Percentiles rank a stretch among this genome's conserved stretches.
phyloP scores from a whole-genome alignment of 2,888 invertebrate genomes.

The Drosophila colorata region DNA sequence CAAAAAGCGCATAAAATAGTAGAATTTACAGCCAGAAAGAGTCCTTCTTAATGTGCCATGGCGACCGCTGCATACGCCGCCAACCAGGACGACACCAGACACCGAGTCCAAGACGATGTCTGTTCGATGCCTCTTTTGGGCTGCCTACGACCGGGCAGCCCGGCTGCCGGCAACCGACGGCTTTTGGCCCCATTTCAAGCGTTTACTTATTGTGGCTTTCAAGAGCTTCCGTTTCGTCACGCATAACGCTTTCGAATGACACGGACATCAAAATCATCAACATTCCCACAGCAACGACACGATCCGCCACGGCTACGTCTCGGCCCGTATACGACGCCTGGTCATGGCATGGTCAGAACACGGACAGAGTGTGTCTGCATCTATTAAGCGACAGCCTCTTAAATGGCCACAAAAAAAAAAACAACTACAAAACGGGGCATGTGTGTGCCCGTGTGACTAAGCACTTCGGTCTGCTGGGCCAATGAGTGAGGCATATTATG shows the following conservation, averaged over 20 bases:
- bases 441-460: conserved; percentile 24
- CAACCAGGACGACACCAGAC: conserved; percentile 53
- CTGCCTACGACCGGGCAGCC: conserved; percentile 4
- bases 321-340: conserved; percentile 13
- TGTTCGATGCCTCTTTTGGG: conserved; percentile 26
- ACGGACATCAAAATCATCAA: conserved; percentile 77
- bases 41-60: conserved; percentile 74
- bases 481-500: conserved; percentile 54
- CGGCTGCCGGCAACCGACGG: conserved; percentile 15
- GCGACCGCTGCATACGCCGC: conserved; percentile 49
- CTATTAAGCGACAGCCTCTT: conserved; percentile 31
- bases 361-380: conserved; percentile 36
- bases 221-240: conserved; percentile 76
- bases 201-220: conserved; percentile 73
- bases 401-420: conserved; percentile 30
- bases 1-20: conserved; percentile 72
- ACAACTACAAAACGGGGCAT: conserved; percentile 47
- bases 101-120: conserved; percentile 12
- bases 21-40: conserved; percentile 69
- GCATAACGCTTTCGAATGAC: conserved; percentile 76
- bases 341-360: conserved; percentile 8
- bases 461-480: conserved; percentile 17
- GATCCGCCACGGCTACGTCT: conserved; percentile 8
- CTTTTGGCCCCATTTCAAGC: conserved; percentile 69
- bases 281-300: conserved; percentile 57